A percentile compares a stretch with the other conserved stretches of the same genome.
Conservation (phyloP, 2,113 vertebrate species). For the Conger conger region DNA sequence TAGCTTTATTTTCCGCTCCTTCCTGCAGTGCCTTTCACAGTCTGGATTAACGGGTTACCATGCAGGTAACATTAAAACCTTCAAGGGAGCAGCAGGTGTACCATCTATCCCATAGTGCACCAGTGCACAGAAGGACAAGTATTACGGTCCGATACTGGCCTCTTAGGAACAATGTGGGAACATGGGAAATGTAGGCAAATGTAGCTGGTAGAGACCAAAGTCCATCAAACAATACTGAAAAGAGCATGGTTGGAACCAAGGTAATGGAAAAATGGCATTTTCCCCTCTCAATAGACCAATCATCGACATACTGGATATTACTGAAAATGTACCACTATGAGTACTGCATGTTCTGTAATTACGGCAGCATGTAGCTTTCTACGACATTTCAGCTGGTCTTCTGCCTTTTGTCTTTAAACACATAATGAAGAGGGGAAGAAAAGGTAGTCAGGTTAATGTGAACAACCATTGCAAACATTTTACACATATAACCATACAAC, state of each 20-base stretch:
- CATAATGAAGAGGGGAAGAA: slow-evolving; percentile 47
- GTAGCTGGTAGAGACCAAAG: not conserved
- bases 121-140: not conserved
- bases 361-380: slow-evolving; percentile 12
- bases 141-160: not conserved
- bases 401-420: slow-evolving; percentile 40
- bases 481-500: slow-evolving; percentile 1
- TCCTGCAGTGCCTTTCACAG: not conserved
- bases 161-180: not conserved
- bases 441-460: slow-evolving; percentile 26
- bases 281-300: not conserved
- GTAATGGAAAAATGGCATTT: not conserved
- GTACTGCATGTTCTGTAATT: not conserved
- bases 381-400: slow-evolving; percentile 30
- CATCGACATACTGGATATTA: not conserved
- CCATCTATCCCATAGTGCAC: not conserved
- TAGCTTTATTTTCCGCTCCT: not conserved
- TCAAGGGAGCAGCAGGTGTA: not conserved
- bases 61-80: not conserved
- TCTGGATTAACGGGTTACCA: not conserved
- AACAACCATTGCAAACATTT: slow-evolving; percentile 21
- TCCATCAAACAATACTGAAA: not conserved
- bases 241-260: not conserved
- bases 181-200: not conserved
- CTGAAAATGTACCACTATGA: not conserved